phyloP scores from a whole-genome alignment of 1,140 invertebrate species.

The Eriocheir sinensis region DNA sequence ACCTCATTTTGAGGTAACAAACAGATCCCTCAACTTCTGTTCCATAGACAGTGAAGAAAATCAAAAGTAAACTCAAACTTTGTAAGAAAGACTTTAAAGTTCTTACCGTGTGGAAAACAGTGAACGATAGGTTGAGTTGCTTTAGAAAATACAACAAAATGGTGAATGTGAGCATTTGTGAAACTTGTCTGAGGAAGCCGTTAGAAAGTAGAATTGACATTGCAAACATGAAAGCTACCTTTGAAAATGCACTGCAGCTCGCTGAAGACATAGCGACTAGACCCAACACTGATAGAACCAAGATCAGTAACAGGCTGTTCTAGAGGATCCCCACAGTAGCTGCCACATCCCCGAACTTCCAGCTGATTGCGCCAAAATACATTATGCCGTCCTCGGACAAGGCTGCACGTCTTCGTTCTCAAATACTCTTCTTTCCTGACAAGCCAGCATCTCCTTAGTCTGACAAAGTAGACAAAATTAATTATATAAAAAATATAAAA shows the following conservation, averaged over 20 bases:
- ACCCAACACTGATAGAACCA: neutral
- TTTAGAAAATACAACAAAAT: neutral
- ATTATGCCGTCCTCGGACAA: neutral
- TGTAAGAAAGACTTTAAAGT: neutral
- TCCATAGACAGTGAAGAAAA: neutral
- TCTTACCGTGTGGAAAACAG: neutral
- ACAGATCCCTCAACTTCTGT: neutral
- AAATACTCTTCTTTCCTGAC: neutral
- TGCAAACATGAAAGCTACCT: neutral
- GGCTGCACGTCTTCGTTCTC: neutral
- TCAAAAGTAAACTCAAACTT: neutral
- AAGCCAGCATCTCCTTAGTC: neutral
- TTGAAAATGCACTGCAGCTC: neutral
- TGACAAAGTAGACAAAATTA: neutral
- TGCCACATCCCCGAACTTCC: neutral
- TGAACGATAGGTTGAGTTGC: neutral
- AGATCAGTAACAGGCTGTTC: neutral
- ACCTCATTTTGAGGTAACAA: slow-evolving; percentile 24
- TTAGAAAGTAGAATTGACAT: neutral
- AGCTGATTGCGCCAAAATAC: neutral
- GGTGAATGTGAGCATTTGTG: neutral
- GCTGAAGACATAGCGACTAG: neutral
- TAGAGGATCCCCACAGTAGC: neutral
- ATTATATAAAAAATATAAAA: neutral
- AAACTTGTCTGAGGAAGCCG: neutral